phyloP scores from a whole-genome alignment of 2,113 vertebrate species.

The Noctilio leporinus region DNA sequence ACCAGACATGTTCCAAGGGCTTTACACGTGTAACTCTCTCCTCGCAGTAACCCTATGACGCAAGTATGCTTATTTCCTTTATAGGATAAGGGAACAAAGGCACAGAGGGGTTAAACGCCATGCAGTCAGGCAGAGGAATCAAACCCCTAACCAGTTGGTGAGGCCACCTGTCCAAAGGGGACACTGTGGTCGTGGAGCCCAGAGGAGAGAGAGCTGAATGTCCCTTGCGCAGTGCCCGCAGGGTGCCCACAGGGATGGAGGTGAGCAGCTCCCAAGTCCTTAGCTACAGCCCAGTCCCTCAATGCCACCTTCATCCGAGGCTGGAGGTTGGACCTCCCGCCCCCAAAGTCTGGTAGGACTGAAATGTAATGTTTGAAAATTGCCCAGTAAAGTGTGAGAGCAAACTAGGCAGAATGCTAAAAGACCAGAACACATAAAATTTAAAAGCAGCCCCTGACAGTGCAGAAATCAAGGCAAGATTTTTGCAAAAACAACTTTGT shows the following conservation, averaged over 20 bases:
- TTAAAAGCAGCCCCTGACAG: slow-evolving; percentile 75
- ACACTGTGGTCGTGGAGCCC: rapidly evolving
- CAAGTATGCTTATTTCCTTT: background rate
- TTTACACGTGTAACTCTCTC: background rate
- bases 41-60: background rate
- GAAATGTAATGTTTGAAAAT: slow-evolving; percentile 70
- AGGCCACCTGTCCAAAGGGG: background rate
- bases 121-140: background rate
- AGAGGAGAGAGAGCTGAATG: background rate
- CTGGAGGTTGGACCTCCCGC: background rate
- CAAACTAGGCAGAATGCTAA: slow-evolving; percentile 77
- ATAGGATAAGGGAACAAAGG: background rate
- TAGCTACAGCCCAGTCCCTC: too few relatives aligned
- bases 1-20: background rate
- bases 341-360: slow-evolving; percentile 36
- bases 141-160: rapidly evolving
- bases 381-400: slow-evolving; percentile 66
- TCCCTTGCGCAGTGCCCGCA: rapidly evolving
- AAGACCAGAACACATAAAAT: slow-evolving; percentile 76
- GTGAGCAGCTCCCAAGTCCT: too few relatives aligned
- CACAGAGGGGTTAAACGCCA: background rate
- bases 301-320: background rate
- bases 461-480: slow-evolving; percentile 72
- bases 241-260: rapidly evolving
- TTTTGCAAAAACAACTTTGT: slow-evolving; percentile 61